Base-by-base conservation (phyloP, 2,113 vertebrate species). In the Potamarius usumacintae region DNA sequence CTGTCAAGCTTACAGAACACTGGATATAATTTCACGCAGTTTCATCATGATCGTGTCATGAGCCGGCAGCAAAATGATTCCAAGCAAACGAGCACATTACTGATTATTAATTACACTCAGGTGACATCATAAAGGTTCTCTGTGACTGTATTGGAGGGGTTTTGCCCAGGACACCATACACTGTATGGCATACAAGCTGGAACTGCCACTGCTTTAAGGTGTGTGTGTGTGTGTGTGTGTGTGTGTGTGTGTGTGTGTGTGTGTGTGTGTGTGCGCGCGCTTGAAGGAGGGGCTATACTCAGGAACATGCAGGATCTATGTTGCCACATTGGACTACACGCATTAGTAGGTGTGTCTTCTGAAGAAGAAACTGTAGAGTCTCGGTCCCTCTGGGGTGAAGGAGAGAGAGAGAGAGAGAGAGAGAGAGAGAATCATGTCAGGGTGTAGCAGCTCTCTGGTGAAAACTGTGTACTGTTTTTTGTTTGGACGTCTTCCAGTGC, bases 291-390 rank as follows among this genome's bases (percentile, higher is more conserved):
- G 72, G 27, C 60, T 84, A 42, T 7, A 48, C 52, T 78, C 72
- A 82, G 85, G 18, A 42, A 62, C 30, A 42, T 12, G 4, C 27
- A 79, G 79, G 34, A 50, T 50, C 20, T 50, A 50, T 76, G 42
- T 88, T 91, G 87, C 90, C 90, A 92, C 89, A 92, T 88, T 93
- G 90, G 92, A 91, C 90, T 90, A 90, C 85, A 90, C 91, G 69
- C 82, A 18, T 62, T 84, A 57, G 82, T 88, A 72, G 81, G 81
- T 84, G 86, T 88, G 86, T 63, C 78, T 74, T 78, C 22, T 67
- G 82, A 57, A 83, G 53, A 67, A 57, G 86, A 62, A 88, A 79
- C 82, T 79, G 82, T 88, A 84, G 25, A 78, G 48, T 57, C 18
- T 88, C 62, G 11, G 60, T 84, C 82, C 30, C 22, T 82, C 79